These are phyloP conservation scores for Acholoe squamosa DNA, from an alignment of 2,888 invertebrate genomes.

Conservation along the genomic window DNA sequence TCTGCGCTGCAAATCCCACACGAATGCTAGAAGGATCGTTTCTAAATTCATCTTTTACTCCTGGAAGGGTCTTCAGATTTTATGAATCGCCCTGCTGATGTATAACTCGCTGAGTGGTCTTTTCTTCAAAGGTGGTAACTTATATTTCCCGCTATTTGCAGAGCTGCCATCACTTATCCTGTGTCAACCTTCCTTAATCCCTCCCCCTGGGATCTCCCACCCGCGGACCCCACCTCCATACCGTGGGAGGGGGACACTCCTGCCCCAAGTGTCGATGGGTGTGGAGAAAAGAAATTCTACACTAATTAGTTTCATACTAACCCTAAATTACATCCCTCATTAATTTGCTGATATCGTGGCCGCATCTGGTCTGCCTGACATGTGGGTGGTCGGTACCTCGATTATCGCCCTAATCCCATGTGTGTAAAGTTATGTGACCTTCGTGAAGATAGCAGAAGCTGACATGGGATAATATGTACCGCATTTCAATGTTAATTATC, in stretches of 20 bases:
- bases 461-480: too few species aligned
- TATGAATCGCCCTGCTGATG: too few species aligned
- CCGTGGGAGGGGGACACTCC: background rate
- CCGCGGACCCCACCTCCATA: background rate
- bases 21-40: too few species aligned
- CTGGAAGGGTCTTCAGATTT: too few species aligned
- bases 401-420: background rate
- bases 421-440: background rate
- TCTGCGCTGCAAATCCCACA: too few species aligned
- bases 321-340: conserved; percentile 40
- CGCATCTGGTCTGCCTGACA: conserved; percentile 20
- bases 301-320: conserved; percentile 41
- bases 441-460: background rate
- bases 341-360: conserved; percentile 30
- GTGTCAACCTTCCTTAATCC: background rate
- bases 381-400: background rate
- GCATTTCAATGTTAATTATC: too few species aligned
- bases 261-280: background rate
- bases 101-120: too few species aligned
- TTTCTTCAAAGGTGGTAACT: background rate
- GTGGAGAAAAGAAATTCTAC: background rate
- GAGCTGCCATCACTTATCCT: background rate
- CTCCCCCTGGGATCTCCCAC: background rate
- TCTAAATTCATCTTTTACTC: too few species aligned
- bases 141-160: background rate